These are phyloP conservation scores for Parazoanthus darwini DNA, from an alignment of 92 coral and sea anemone species.

Conservation along the genomic window DNA sequence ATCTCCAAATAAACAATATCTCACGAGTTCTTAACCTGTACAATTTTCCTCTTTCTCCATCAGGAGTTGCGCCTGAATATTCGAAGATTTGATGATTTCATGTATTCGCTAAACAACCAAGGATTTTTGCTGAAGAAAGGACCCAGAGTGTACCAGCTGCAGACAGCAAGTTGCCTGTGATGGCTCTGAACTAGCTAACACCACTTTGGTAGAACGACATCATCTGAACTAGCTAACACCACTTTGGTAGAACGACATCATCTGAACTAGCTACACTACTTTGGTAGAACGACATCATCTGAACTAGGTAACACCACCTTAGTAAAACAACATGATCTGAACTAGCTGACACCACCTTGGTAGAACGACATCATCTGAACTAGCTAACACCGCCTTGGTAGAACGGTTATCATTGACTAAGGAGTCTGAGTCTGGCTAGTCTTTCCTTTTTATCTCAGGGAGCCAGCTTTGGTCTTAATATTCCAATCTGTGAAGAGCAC, in stretches of 20 bases:
- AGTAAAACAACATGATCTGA: too few species aligned
- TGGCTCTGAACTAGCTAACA: neutral
- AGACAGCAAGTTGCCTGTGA: constrained; percentile 87
- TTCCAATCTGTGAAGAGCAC: neutral
- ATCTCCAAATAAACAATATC: too few species aligned
- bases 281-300: neutral
- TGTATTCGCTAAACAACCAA: constrained; percentile 95
- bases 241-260: neutral
- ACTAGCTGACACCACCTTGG: too few species aligned
- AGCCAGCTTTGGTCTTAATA: neutral
- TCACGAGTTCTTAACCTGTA: neutral
- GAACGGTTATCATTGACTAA: neutral
- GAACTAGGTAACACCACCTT: too few species aligned
- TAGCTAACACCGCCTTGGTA: too few species aligned
- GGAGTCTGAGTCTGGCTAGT: neutral
- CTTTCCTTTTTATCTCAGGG: neutral
- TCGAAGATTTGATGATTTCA: constrained; percentile 87
- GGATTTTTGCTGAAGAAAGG: constrained; percentile 94
- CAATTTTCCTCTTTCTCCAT: neutral
- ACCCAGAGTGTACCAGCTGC: constrained; percentile 90
- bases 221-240: too few species aligned
- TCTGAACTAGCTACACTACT: too few species aligned
- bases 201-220: neutral
- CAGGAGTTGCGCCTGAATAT: constrained; percentile 90
- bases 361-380: neutral